These are phyloP conservation scores for Prochilodus magdalenae DNA, from an alignment of 2,113 vertebrate species.

Conservation along the genomic window DNA sequence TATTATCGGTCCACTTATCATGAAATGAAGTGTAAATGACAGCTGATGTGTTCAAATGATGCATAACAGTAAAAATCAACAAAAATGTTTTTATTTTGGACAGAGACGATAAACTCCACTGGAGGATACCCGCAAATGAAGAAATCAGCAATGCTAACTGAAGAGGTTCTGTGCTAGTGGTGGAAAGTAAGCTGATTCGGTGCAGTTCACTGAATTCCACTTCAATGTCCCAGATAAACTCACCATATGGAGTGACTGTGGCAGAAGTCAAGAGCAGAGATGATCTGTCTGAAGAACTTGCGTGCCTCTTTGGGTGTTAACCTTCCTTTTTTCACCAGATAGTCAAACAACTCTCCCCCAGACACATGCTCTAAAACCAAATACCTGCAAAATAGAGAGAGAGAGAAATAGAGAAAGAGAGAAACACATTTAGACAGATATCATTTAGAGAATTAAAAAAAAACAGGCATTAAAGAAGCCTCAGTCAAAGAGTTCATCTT, in stretches of 20 bases:
- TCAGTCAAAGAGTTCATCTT: neutral
- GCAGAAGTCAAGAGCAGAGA: constrained; percentile 98
- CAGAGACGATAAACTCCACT: neutral
- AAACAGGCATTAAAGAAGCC: constrained; percentile 17
- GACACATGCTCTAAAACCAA: constrained; percentile 99
- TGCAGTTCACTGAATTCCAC: neutral
- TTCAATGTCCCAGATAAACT: constrained; percentile 45
- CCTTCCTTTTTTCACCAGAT: constrained; percentile 98
- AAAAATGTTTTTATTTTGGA: too few relatives aligned
- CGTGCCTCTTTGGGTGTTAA: constrained; percentile 98
- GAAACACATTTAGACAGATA: constrained; percentile 3
- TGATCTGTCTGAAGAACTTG: constrained; percentile 99
- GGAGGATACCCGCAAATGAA: neutral
- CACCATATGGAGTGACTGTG: constrained; percentile 99
- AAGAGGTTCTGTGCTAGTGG: neutral
- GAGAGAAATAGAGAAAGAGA: constrained; percentile 12
- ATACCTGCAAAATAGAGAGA: constrained; percentile 78
- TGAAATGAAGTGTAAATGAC: too few relatives aligned
- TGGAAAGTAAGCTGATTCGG: neutral
- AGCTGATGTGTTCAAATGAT: too few relatives aligned
- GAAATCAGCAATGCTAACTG: neutral
- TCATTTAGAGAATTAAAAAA: neutral
- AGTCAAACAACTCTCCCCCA: constrained; percentile 97
- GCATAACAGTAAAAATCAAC: too few relatives aligned
- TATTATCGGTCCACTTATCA: too few relatives aligned